phyloP scores from a whole-genome alignment of 2,888 invertebrate genomes.

The Himalopsyche kuldschensis region DNA sequence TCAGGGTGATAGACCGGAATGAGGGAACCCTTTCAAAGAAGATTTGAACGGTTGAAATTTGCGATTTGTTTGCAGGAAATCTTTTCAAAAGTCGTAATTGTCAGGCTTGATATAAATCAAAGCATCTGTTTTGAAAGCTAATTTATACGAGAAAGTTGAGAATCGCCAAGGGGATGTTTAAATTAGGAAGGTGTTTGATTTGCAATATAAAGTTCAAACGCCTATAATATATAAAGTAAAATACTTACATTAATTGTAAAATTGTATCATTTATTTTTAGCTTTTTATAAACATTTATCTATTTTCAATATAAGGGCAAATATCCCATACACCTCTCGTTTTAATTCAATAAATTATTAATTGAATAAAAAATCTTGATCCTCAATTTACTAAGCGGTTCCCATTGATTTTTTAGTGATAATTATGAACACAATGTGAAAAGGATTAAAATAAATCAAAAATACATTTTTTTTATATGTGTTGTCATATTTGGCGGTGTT shows the following conservation, averaged over 20 bases:
- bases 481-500: no score
- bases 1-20: constrained; percentile 5
- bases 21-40: not conserved
- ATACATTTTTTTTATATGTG: no score
- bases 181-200: not conserved
- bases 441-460: no score
- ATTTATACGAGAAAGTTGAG: not conserved
- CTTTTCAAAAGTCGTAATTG: not conserved
- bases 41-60: not conserved
- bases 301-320: no score
- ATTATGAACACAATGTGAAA: no score
- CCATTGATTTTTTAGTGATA: no score
- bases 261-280: no score
- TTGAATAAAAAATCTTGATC: no score
- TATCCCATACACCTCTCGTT: no score
- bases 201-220: not conserved
- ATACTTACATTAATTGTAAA: not conserved
- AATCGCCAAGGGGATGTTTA: not conserved
- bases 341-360: no score
- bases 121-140: not conserved
- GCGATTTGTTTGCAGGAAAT: not conserved
- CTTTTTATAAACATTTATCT: no score
- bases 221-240: not conserved
- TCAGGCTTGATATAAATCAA: constrained; percentile 1
- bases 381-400: no score